These are phyloP conservation scores for Anser cygnoides DNA, from an alignment of 2,113 vertebrate genomes.

Conservation along the genomic window DNA sequence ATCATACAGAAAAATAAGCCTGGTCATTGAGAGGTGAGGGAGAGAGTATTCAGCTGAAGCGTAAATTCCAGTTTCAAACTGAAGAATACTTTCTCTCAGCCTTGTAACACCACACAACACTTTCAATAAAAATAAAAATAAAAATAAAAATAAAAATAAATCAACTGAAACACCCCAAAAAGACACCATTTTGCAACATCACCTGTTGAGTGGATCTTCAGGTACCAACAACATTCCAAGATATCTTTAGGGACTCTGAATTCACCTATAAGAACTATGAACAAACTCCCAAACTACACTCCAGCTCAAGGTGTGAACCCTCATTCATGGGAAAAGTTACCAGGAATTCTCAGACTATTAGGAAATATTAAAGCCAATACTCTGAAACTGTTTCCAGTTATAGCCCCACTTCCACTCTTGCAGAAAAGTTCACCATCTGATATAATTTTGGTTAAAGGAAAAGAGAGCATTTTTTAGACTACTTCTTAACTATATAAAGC, in stretches of 20 bases:
- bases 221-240: not conserved
- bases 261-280: not conserved
- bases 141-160: not conserved
- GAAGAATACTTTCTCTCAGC: not conserved
- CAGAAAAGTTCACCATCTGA: not conserved
- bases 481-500: not conserved
- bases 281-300: not conserved
- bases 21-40: not conserved
- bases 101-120: not conserved
- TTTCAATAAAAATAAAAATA: not conserved
- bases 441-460: not conserved
- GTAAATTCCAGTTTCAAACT: not conserved
- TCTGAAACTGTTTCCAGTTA: not conserved
- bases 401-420: not conserved
- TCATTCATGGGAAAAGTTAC: not conserved
- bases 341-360: not conserved
- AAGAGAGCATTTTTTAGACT: not conserved
- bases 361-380: not conserved
- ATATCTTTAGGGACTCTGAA: not conserved
- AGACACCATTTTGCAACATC: not conserved
- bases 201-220: not conserved
- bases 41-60: not conserved
- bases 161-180: not conserved
- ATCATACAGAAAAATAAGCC: not conserved
- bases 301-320: not conserved